phyloP scores from a whole-genome alignment of 2,113 vertebrate genomes.

The Neopipo cinnamomea region DNA sequence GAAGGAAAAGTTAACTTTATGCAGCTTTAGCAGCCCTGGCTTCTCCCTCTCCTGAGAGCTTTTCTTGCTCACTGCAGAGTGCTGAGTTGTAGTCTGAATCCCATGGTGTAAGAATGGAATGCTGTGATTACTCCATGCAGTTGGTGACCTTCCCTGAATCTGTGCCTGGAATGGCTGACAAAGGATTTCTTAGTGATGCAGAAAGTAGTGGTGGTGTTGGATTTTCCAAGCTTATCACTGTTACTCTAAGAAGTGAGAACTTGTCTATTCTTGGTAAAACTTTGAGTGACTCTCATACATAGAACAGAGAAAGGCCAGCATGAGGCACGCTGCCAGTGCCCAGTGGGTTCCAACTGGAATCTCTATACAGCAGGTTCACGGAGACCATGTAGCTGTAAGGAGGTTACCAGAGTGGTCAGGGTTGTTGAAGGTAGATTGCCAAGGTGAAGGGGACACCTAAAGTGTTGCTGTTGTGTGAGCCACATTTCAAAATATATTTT shows the following conservation, averaged over 20 bases:
- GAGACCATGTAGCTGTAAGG: background rate
- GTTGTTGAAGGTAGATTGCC: background rate
- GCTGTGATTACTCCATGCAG: background rate
- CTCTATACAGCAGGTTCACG: rapidly evolving
- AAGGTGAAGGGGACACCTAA: background rate
- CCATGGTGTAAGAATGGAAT: background rate
- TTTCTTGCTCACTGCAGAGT: background rate
- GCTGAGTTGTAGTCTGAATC: background rate
- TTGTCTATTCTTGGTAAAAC: background rate
- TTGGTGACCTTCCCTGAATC: background rate
- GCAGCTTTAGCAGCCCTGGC: background rate
- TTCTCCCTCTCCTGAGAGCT: background rate
- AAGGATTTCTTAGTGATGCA: background rate
- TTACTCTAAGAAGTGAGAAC: background rate
- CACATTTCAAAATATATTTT: background rate
- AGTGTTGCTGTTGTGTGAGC: background rate
- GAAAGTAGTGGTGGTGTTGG: background rate
- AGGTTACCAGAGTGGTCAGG: background rate
- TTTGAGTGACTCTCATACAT: background rate
- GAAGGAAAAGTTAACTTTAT: background rate
- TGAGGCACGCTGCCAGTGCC: background rate
- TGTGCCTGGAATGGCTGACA: background rate
- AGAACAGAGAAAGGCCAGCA: background rate
- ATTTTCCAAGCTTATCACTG: background rate
- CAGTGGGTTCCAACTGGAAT: background rate